A percentile compares a stretch with the other conserved stretches of the same genome.
Evolutionary conservation across 2,113 vertebrate genomes (phyloP).

Genomic region (Pachycephala philippinensis): DNA sequence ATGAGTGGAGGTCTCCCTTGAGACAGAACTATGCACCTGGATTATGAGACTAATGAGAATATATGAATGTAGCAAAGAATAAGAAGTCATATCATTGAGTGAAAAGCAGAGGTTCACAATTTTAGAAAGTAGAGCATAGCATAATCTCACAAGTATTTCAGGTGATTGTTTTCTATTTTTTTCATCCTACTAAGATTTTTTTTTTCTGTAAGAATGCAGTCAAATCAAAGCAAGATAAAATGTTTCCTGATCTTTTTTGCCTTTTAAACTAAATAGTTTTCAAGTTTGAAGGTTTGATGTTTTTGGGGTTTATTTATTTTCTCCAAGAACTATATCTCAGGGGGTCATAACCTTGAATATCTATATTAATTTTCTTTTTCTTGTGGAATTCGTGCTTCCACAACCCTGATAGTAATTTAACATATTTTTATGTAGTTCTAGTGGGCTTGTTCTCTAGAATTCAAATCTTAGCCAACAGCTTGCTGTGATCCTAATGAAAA

Average conservation of each 20-base stretch:
- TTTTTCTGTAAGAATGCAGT: background rate
- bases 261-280: background rate
- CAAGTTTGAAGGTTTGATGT: background rate
- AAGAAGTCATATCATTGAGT: background rate
- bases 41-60: constrained; percentile 35
- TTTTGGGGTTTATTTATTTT: background rate
- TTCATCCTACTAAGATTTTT: background rate
- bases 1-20: background rate
- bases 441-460: background rate
- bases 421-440: constrained; percentile 24
- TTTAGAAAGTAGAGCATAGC: background rate
- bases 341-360: background rate
- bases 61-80: constrained; percentile 6
- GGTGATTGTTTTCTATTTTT: background rate
- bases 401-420: constrained; percentile 22
- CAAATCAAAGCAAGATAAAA: background rate
- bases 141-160: background rate
- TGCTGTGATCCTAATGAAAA: constrained; percentile 50
- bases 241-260: background rate
- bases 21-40: background rate
- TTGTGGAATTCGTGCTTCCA: background rate
- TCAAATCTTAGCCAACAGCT: constrained; percentile 30
- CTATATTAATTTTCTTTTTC: background rate
- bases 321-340: background rate
- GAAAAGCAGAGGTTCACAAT: background rate